These are phyloP conservation scores for Metalampra italica DNA, from an alignment of 2,888 invertebrate genomes.

Conservation along the genomic window DNA sequence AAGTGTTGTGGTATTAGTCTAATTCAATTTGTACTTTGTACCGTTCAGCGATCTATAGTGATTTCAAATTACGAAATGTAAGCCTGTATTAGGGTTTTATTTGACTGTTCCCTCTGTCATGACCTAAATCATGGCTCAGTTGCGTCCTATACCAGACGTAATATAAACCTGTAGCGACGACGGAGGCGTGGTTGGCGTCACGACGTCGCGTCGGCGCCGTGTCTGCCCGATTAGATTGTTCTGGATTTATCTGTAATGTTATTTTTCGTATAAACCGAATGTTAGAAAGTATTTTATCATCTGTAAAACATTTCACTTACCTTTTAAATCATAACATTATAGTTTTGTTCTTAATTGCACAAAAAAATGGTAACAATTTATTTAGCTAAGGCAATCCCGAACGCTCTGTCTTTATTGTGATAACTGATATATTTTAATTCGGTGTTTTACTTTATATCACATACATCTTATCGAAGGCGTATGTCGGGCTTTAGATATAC, in stretches of 20 bases:
- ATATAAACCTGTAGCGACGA: conserved; percentile 46
- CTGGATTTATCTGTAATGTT: conserved; percentile 37
- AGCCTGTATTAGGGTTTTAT: neutral
- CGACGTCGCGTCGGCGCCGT: conserved; percentile 66
- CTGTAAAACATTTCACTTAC: conserved; percentile 4
- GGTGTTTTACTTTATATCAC: too few relatives aligned
- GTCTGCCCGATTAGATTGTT: conserved; percentile 52
- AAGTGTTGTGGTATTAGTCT: too few relatives aligned
- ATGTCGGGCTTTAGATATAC: conserved; percentile 5
- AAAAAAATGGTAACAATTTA: too few relatives aligned
- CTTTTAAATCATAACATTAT: too few relatives aligned
- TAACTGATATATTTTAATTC: too few relatives aligned
- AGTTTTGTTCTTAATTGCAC: too few relatives aligned
- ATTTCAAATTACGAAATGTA: neutral
- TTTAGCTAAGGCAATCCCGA: neutral
- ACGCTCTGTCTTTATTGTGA: neutral
- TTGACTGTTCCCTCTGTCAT: conserved; percentile 3
- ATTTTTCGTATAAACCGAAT: conserved; percentile 20
- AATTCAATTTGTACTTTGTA: too few relatives aligned
- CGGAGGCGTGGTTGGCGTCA: conserved; percentile 68
- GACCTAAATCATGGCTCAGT: conserved; percentile 24
- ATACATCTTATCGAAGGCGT: conserved; percentile 4
- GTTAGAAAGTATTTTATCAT: conserved; percentile 14
- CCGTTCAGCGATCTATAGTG: neutral
- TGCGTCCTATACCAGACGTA: conserved; percentile 40